Base-by-base conservation (phyloP, 2,113 vertebrate genomes). In the Calidris pygmaea region DNA sequence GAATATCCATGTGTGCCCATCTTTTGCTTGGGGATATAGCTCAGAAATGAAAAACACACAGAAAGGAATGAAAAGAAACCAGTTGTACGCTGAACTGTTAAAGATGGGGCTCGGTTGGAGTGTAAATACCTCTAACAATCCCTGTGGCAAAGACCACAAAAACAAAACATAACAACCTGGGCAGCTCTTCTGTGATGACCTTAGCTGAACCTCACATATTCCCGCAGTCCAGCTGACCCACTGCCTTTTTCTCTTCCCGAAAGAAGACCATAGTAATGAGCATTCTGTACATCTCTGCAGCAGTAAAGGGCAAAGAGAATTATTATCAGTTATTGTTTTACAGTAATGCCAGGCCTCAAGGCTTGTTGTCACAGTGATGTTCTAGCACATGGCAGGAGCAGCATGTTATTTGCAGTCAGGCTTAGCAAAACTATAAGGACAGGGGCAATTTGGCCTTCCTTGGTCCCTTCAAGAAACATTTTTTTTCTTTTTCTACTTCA, bases 261-360 rank as follows among this genome's bases (percentile, higher is more conserved):
- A 75, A 86, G 77, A 76, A 47, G 58, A 39, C 60, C 19, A 20
- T 29, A 58, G 37, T 84, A 91, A 88, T 76, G 63, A 94, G 62
- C 77, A 89, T 39, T 79, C 53, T 41, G 66, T 58, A 41, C 60
- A 45, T 82, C 62, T 87, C 75, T 75, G 53, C 81, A 87, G 62
- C 67, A 65, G 50, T 72, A 93, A 93, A 92, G 77, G 81, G 68
- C 78, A 85, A 63, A 78, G 70, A 83, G 81, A 81, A 77, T 89
- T 93, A 87, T 74, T 85, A 80, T 90, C 63, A 77, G 41, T 85
- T 94, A 55, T 62, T 93, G 18, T 82, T 95, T 94, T 78, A 71
- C 77, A 75, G 80, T 86, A 74, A 50, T 76, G 72, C 56, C n/a
- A 55, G 75, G 52, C 87, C 76, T 92, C 59, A 24, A 94, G 94